Base-by-base conservation (phyloP, 53 echinoderm and acorn worm species). In the Henricia sp. region DNA sequence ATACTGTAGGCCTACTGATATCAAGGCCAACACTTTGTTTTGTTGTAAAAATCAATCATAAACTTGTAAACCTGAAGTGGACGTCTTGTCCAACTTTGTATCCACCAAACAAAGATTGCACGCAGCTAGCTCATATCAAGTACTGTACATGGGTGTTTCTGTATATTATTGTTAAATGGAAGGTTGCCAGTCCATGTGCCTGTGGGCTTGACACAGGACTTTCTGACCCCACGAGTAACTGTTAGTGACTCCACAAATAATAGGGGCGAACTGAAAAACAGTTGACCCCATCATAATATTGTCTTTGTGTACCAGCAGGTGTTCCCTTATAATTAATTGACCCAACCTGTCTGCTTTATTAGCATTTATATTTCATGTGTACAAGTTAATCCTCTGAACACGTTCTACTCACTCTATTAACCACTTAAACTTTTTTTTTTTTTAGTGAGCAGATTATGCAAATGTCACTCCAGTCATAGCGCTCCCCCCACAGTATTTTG, bases 221-320 rank as follows among this genome's bases (percentile, higher is more conserved):
- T 34, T 2, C 17, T 38, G 39, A 67, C 67, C 65, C 37, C 67
- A 38, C 67, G 20, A n/a, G 20, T 4, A 13, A 54, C 13, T 21
- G 13, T 21, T 21, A 54, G 19, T 54, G 12, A 54, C 54, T 21
- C 21, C 37, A 67, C 37, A 67, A 28, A 59, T 28, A 67, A 67
- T 38, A 38, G 21, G 20, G n/a, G 38, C 38, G n/a, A 53, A 55
- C 12, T 29, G 48, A 80, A 80, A 80, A 24, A 46, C 43, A 64
- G 41, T 17, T 64, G 62, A 77, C 62, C 80, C 80, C 23, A 32
- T 4, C n/a, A 8, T 64, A 48, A 64, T n/a, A n/a, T 63, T 80
- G 63, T 50, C 80, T 64, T 64, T 80, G 80, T 80, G 33, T 42
- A 33, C 48, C 44, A 63, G 80, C 80, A 80, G 80, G 80, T 80